Percentiles rank a stretch among this genome's conserved stretches.
Conservation (phyloP, 1,140 invertebrate genomes). For the Harlomillsia oculata region DNA sequence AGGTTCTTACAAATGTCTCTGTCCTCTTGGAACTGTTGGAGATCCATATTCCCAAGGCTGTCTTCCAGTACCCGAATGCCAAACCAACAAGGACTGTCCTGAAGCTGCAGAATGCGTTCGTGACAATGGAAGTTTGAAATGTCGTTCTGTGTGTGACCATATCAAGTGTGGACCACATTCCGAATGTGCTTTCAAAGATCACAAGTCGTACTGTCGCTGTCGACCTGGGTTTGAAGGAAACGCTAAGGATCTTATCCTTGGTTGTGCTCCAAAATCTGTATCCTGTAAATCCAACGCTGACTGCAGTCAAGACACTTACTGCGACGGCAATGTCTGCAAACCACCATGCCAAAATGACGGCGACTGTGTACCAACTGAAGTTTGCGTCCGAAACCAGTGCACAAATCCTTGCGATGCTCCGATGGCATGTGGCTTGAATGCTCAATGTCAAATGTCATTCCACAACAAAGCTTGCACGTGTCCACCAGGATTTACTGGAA, state of each 20-base stretch:
- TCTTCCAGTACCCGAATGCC: conserved; percentile 63
- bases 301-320: conserved; percentile 67
- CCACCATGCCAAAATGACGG: conserved; percentile 65
- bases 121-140: conserved; percentile 59
- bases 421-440: conserved; percentile 74
- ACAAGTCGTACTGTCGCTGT: conserved; percentile 65
- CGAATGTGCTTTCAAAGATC: conserved; percentile 63
- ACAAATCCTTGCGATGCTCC: conserved; percentile 67
- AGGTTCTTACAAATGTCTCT: conserved; percentile 70
- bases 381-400: conserved; percentile 73
- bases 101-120: conserved; percentile 59
- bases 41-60: conserved; percentile 69
- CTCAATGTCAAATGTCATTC: conserved; percentile 62
- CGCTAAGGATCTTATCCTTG: conserved; percentile 54
- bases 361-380: conserved; percentile 66
- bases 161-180: conserved; percentile 67
- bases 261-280: conserved; percentile 53
- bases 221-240: conserved; percentile 63
- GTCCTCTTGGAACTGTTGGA: conserved; percentile 64
- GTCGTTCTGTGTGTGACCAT: conserved; percentile 62
- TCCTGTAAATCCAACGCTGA: conserved; percentile 56
- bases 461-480: conserved; percentile 72
- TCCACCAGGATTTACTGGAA: conserved; percentile 73
- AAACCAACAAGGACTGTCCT: conserved; percentile 65
- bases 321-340: conserved; percentile 67